Base-by-base conservation (phyloP, 2,888 invertebrate species). In the Unio pictorum region DNA sequence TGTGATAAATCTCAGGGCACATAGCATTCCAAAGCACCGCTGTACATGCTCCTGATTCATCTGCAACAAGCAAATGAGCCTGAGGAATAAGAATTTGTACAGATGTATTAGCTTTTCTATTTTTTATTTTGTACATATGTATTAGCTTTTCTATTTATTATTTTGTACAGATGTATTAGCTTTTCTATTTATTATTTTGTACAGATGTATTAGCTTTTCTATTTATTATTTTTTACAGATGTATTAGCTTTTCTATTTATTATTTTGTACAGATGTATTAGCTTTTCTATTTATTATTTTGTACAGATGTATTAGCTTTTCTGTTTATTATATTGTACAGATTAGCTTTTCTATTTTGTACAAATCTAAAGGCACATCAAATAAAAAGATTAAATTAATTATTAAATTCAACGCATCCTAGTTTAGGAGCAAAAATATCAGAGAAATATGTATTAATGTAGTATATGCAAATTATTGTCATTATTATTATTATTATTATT, bases 1-100 rank as follows among this genome's bases (percentile, higher is more conserved):
- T 73, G 20, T 78, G 66, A 57, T 79, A 73, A 54, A 75, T 72
- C 30, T 80, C 69, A 5, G 78, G 66, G 62, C 75, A 79, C 66
- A 81, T 66, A n/a, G 70, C 72, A 69, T 82, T 83, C 84, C 84
- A 84, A 23, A 84, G 59, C 17, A 84, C 82, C 58, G 74, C 72
- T 64, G 78, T 74, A 74, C 81, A 82, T 62, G 75, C 76, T 23
- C 83, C 84, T 20, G 82, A 74, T n/a, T 65, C 68, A 69, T 84
- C 84, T n/a, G 77, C 80, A 23, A 84, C 78, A 67, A 80, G 61
- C 34, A 82, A 54, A 59, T 79, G 81, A 17, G 79, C 75, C 84
- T 84, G 73, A 58, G 78, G 68, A 28, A 67, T 66, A 61, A 55
- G 28, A 26, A 28, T 20, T 4, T 20, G n/a, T 28, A 28, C 23